Evolutionary conservation across 2,888 invertebrate species (phyloP).

Genomic region (Camponotus fellah): DNA sequence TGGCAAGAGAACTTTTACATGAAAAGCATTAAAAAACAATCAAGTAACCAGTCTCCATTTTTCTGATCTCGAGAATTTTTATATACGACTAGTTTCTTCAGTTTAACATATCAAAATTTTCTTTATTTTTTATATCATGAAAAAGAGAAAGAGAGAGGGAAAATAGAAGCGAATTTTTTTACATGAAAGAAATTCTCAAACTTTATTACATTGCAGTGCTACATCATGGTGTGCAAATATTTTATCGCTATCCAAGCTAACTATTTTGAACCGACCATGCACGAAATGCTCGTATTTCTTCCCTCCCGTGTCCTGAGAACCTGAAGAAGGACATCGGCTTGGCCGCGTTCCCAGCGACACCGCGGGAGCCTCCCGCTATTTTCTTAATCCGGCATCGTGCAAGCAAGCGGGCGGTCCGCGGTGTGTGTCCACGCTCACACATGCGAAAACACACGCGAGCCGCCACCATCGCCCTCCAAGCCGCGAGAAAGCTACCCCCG

Average conservation of each 20-base stretch:
- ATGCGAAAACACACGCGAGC: slow-evolving; percentile 15
- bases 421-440: slow-evolving; percentile 30
- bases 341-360: slow-evolving; percentile 72
- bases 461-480: slow-evolving; percentile 27
- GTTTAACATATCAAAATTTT: background rate
- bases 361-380: slow-evolving; percentile 82
- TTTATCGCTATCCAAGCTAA: slow-evolving; percentile 8
- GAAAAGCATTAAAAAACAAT: background rate
- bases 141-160: background rate
- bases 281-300: slow-evolving; percentile 45
- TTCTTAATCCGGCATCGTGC: slow-evolving; percentile 76
- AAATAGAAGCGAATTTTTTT: background rate
- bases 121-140: background rate
- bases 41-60: too few relatives aligned
- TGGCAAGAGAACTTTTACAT: background rate
- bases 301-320: slow-evolving; percentile 36
- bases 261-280: background rate
- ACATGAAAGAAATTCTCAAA: background rate
- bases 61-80: background rate
- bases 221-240: slow-evolving; percentile 5
- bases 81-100: background rate
- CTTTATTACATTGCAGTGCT: background rate
- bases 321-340: slow-evolving; percentile 51
- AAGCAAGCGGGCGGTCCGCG: slow-evolving; percentile 67
- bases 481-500: slow-evolving; percentile 60